Base-by-base conservation (phyloP, 37 sponge, comb jelly and placozoan genomes). In the Aplysina aerophoba region DNA sequence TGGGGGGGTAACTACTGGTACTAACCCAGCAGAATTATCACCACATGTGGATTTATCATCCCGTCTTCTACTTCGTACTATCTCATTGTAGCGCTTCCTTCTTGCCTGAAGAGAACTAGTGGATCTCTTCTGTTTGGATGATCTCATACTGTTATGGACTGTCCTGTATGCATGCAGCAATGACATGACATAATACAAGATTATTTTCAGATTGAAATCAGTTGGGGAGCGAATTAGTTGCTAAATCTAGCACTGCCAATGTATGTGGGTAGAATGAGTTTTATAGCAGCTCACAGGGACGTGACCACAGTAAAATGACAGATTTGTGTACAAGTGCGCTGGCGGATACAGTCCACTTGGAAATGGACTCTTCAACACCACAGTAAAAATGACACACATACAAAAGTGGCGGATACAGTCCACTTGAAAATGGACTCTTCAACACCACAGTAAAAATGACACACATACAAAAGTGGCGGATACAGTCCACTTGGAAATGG, bases 271-370 rank as follows among this genome's bases (percentile, higher is more conserved):
- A 58, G 59, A 58, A 58, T 58, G 59, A 58, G 59, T 58, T 58
- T 58, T 58, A 58, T 58, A 58, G 59, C 59, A 58, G 59, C 59
- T 58, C 59, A 58, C 59, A 58, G 59, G 59, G 59, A 58, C 59
- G 59, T 58, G 59, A 58, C 59, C 59, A 58, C 59, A 58, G 59
- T 58, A 58, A 58, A 58, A 58, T 58, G 59, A 58, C 59, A 58
- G 59, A 58, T 58, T 58, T 58, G 59, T 58, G 59, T 58, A 58
- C 59, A 58, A 58, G 59, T 58, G 59, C n/a, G n/a, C 59, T 58
- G 59, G 59, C 59, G 59, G 59, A 58, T 58, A 58, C 59, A 58
- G 59, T 58, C 59, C 59, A 58, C 59, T 58, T 58, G 59, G 59
- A 58, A 58, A 58, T 58, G 59, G 59, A 58, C 59, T 58, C 59